Conservation (phyloP, 2,888 invertebrate species). For the Catonia carolina region DNA sequence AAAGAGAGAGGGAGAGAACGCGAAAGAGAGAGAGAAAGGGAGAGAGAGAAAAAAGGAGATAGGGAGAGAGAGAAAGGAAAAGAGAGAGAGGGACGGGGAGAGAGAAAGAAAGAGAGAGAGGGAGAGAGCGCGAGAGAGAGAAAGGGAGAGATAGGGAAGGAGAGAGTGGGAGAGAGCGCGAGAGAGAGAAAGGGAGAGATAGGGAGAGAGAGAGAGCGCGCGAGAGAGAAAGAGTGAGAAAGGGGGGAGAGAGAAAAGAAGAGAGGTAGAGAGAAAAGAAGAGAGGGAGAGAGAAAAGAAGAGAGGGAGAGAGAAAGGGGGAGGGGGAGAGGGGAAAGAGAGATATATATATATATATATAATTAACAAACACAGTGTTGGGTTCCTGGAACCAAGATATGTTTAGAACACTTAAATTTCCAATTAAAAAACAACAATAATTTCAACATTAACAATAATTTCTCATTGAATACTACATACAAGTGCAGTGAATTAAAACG, state of each 20-base stretch:
- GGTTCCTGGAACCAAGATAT: too few relatives aligned
- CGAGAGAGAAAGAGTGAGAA: neutral
- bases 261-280: neutral
- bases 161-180: neutral
- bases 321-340: neutral
- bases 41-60: neutral
- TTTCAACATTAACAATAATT: too few relatives aligned
- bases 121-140: neutral
- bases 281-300: neutral
- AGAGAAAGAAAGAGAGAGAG: neutral
- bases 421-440: too few relatives aligned
- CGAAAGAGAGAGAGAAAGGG: neutral
- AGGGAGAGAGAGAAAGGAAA: neutral
- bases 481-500: too few relatives aligned
- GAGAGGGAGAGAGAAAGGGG: neutral
- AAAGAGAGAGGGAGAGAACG: neutral
- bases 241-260: neutral
- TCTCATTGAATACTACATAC: too few relatives aligned
- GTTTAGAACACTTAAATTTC: too few relatives aligned
- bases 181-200: neutral
- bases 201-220: neutral
- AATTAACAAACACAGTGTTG: slow-evolving; percentile 3
- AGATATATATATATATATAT: neutral
- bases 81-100: neutral
- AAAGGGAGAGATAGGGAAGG: neutral